phyloP scores from a whole-genome alignment of 2,113 vertebrate genomes.

The Odocoileus hemionus region DNA sequence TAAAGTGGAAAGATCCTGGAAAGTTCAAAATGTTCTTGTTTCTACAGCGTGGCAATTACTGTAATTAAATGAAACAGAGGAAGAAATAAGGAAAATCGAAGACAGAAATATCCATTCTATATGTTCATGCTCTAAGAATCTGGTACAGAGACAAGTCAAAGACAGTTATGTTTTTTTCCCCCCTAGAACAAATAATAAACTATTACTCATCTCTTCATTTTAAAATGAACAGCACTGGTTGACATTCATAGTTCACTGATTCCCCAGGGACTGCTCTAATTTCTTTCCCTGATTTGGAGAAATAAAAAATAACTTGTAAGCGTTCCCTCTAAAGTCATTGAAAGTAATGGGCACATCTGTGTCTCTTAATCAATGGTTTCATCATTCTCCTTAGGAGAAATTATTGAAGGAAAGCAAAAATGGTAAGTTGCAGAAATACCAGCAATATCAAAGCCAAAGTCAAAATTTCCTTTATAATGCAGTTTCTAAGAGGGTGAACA shows the following conservation, averaged over 20 bases:
- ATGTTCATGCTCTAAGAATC: background rate
- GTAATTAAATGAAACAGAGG: background rate
- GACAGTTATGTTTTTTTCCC: fast-evolving
- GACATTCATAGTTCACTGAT: background rate
- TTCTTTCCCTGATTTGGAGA: background rate
- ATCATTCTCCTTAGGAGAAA: background rate
- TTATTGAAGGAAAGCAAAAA: background rate
- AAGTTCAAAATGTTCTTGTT: background rate
- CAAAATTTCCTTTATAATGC: background rate
- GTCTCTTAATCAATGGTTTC: background rate
- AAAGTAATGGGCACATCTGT: background rate
- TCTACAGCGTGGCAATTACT: background rate
- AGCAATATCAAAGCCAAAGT: background rate
- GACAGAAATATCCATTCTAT: background rate
- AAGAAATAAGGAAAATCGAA: background rate
- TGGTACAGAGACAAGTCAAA: background rate
- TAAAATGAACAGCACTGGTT: background rate
- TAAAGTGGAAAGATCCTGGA: background rate
- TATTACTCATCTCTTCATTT: background rate
- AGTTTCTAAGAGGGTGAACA: background rate
- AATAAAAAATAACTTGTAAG: background rate
- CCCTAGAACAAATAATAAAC: background rate
- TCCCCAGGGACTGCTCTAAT: background rate
- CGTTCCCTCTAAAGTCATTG: background rate
- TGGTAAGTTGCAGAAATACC: background rate